Conservation (phyloP, 2,797 vertebrate genomes). For the Podarcis lilfordi region DNA sequence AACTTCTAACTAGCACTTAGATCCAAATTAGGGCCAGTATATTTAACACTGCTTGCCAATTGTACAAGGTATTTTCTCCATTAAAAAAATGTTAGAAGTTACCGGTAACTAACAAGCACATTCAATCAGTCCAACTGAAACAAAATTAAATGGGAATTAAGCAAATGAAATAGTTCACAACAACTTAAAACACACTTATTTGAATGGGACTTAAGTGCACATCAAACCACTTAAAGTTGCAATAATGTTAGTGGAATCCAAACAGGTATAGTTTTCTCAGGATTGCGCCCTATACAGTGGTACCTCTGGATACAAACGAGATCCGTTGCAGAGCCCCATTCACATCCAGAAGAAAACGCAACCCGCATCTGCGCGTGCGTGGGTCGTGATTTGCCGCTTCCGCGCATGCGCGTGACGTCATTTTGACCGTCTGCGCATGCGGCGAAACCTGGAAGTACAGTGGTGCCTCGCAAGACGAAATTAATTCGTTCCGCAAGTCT, state of each 20-base stretch:
- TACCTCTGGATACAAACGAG: too few relatives aligned
- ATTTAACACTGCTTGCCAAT: not conserved
- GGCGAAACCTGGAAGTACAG: too few relatives aligned
- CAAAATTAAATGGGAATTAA: conserved; percentile 12
- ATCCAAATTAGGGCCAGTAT: not conserved
- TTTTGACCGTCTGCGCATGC: too few relatives aligned
- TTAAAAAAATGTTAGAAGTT: not conserved
- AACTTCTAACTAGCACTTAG: not conserved
- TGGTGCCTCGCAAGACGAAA: too few relatives aligned
- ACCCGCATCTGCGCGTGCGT: accelerated
- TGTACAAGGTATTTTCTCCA: not conserved
- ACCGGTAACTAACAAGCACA: not conserved
- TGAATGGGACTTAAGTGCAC: not conserved
- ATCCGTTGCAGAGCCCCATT: too few relatives aligned
- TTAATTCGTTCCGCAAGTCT: too few relatives aligned
- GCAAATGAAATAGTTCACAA: not conserved
- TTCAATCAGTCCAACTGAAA: not conserved
- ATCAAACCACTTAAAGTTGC: not conserved
- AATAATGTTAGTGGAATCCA: not conserved
- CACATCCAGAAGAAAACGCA: too few relatives aligned
- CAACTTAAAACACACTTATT: not conserved
- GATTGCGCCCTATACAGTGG: not conserved
- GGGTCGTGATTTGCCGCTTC: too few relatives aligned
- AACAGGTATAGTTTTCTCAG: not conserved
- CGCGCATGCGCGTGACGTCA: too few relatives aligned